These are phyloP conservation scores for Mystacides longicornis DNA, from an alignment of 2,888 invertebrate species.

Conservation along the genomic window DNA sequence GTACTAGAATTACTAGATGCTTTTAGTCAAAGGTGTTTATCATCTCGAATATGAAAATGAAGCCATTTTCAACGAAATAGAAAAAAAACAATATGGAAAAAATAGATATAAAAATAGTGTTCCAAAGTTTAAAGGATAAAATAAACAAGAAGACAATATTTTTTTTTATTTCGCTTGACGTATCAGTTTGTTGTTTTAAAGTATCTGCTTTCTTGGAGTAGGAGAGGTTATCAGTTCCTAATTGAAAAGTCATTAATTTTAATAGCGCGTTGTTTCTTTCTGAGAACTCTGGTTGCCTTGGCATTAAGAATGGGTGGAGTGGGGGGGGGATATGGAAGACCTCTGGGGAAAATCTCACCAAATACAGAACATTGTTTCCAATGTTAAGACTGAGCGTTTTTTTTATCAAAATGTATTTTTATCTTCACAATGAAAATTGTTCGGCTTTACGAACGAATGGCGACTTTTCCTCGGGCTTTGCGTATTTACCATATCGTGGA, in stretches of 20 bases:
- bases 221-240: conserved; percentile 24
- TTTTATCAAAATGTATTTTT: background rate
- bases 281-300: conserved; percentile 23
- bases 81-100: too few relatives aligned
- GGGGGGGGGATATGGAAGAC: conserved; percentile 10
- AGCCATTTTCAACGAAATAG: too few relatives aligned
- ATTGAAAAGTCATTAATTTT: conserved; percentile 27
- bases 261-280: conserved; percentile 26
- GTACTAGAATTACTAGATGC: too few relatives aligned
- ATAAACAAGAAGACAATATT: too few relatives aligned
- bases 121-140: too few relatives aligned
- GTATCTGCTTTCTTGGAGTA: conserved; percentile 25
- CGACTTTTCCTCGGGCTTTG: background rate
- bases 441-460: background rate
- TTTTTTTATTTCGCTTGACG: too few relatives aligned
- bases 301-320: conserved; percentile 17
- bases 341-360: conserved; percentile 11
- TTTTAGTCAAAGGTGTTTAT: too few relatives aligned
- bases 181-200: too few relatives aligned
- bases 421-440: background rate
- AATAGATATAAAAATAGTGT: too few relatives aligned
- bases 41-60: too few relatives aligned
- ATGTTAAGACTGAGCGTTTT: background rate
- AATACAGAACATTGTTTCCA: conserved; percentile 1
- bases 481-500: background rate